phyloP scores from a whole-genome alignment of 2,888 invertebrate species.

The Tanypteryx hageni region DNA sequence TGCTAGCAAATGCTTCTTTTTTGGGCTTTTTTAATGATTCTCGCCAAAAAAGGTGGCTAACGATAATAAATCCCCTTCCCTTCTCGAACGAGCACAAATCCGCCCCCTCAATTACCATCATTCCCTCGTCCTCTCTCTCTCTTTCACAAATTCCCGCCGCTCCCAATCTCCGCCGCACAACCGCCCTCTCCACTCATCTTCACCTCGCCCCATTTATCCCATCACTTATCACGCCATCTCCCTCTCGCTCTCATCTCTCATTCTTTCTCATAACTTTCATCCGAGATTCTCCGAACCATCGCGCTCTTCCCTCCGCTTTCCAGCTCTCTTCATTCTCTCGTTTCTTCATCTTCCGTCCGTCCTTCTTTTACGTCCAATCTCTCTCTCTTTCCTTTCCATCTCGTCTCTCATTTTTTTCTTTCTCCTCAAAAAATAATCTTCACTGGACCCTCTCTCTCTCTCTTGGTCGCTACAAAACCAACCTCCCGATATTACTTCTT shows the following conservation, averaged over 20 bases:
- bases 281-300: not conserved
- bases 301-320: not conserved
- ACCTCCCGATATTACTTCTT: not conserved
- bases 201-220: not conserved
- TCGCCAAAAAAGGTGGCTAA: too few relatives aligned
- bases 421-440: not conserved
- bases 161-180: not conserved
- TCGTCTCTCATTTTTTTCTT: not conserved
- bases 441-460: not conserved
- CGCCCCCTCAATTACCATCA: constrained; percentile 11
- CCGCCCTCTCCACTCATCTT: not conserved
- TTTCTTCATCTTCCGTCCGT: not conserved
- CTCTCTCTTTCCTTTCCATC: not conserved
- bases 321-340: constrained; percentile 30
- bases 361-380: not conserved
- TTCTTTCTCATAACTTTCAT: constrained; percentile 3
- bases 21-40: too few relatives aligned
- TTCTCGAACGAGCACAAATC: not conserved
- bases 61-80: not conserved
- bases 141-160: not conserved
- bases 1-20: too few relatives aligned
- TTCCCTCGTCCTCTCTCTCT: not conserved
- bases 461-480: not conserved
- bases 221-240: not conserved
- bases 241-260: not conserved